Evolutionary conservation across 2,888 invertebrate species (phyloP).

Genomic region (Oeneis ivallda): DNA sequence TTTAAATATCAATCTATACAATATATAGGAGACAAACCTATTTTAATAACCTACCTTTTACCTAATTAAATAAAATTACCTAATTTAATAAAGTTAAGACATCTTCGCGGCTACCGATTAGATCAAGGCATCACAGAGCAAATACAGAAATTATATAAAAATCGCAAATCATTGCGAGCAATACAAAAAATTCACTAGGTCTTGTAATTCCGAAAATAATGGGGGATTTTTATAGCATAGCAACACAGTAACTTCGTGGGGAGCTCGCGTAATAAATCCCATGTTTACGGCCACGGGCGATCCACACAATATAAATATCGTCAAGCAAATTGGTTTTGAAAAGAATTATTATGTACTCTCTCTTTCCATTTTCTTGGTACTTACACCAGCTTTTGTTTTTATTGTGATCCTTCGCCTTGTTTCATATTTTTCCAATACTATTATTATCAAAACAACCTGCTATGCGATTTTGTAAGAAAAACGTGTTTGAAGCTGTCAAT

Average conservation of each 20-base stretch:
- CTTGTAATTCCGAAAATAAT: neutral
- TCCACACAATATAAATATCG: slow-evolving; percentile 30
- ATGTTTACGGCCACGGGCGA: slow-evolving; percentile 27
- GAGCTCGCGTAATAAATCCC: slow-evolving; percentile 31
- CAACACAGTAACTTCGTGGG: slow-evolving; percentile 28
- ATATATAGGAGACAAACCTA: no score
- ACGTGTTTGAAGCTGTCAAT: no score
- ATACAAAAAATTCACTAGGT: neutral
- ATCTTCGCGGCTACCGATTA: no score
- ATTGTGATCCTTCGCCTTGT: slow-evolving; percentile 4
- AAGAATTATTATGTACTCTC: slow-evolving; percentile 9
- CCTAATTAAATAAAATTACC: no score
- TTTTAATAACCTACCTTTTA: no score
- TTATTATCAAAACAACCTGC: neutral
- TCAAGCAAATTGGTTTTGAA: slow-evolving; percentile 17
- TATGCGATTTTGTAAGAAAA: no score
- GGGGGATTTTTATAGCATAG: slow-evolving; percentile 9
- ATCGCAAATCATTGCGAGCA: neutral
- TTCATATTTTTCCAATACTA: neutral
- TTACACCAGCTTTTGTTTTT: neutral
- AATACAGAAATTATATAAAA: no score
- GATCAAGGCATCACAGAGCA: no score
- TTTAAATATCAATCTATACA: no score
- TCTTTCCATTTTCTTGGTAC: neutral
- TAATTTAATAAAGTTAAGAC: no score